A percentile compares a stretch with the other conserved stretches of the same genome.
Conservation (phyloP, 2,888 invertebrate species). For the Tipula helvola region DNA sequence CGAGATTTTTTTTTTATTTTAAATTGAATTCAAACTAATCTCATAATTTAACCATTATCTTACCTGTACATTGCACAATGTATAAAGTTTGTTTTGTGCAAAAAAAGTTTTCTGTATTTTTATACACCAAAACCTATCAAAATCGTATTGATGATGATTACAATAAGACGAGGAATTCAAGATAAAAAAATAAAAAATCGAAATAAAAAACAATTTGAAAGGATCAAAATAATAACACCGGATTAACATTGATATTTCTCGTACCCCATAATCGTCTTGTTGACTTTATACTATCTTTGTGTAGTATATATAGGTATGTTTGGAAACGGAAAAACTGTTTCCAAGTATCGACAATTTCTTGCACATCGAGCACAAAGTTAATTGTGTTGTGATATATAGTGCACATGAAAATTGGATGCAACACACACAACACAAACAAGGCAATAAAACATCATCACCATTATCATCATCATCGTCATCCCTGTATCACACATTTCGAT, state of each 20-base stretch:
- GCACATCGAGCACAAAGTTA: background rate
- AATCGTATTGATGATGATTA: background rate
- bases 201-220: background rate
- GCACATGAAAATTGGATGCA: background rate
- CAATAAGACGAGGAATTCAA: background rate
- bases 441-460: background rate
- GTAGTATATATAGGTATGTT: too few species aligned
- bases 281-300: background rate
- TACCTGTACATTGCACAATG: background rate
- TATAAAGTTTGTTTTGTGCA: background rate
- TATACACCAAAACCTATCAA: background rate
- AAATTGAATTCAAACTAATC: background rate
- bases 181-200: background rate
- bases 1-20: background rate
- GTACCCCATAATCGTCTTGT: background rate
- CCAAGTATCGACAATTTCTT: background rate
- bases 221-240: background rate
- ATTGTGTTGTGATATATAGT: background rate
- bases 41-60: background rate
- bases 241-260: background rate
- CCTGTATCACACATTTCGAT: background rate
- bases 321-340: background rate
- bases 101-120: background rate
- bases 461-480: background rate
- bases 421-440: background rate